Percentiles rank a stretch among this genome's conserved stretches.
These are phyloP conservation scores for Pangasius krempfi DNA, from an alignment of 2,797 vertebrate genomes.

Conservation along the genomic window DNA sequence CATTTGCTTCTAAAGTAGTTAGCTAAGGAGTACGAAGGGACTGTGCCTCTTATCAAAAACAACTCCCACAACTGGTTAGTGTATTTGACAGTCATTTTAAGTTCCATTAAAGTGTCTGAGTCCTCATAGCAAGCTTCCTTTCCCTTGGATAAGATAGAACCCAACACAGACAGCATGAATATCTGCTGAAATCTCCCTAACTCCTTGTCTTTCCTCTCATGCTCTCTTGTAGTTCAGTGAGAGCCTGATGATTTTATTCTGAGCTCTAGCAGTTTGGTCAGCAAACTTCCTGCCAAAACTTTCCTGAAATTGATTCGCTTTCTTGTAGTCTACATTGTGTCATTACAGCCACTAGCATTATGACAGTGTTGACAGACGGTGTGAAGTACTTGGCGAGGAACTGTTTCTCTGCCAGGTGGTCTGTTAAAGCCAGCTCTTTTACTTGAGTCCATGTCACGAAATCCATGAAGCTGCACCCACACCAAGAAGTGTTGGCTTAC, in stretches of 20 bases:
- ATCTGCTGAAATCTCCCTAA: not conserved
- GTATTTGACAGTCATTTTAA: conserved; percentile 22
- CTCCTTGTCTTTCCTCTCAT: conserved; percentile 10
- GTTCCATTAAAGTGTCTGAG: not conserved
- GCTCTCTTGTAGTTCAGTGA: conserved; percentile 1
- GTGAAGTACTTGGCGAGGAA: conserved; percentile 27
- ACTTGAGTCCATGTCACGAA: conserved; percentile 26
- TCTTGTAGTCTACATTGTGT: conserved; percentile 22
- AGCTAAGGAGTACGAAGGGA: conserved; percentile 5
- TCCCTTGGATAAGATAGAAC: not conserved
- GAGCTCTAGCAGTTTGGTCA: conserved; percentile 29
- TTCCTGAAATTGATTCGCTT: conserved; percentile 10
- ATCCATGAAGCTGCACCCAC: conserved; percentile 28
- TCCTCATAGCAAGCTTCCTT: not conserved
- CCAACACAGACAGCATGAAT: not conserved
- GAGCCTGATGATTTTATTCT: conserved; percentile 12
- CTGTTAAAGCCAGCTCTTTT: conserved; percentile 31
- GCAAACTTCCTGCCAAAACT: conserved; percentile 19
- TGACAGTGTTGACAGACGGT: conserved; percentile 38
- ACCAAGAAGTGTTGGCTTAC: not conserved
- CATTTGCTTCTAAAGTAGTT: conserved; percentile 19
- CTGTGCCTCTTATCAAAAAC: not conserved
- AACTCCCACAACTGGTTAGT: conserved; percentile 8
- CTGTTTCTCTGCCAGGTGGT: conserved; percentile 18
- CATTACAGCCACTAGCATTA: conserved; percentile 25